Evolutionary conservation across 2,113 vertebrate species (phyloP).

Genomic region (Tychaedon coryphoeus): DNA sequence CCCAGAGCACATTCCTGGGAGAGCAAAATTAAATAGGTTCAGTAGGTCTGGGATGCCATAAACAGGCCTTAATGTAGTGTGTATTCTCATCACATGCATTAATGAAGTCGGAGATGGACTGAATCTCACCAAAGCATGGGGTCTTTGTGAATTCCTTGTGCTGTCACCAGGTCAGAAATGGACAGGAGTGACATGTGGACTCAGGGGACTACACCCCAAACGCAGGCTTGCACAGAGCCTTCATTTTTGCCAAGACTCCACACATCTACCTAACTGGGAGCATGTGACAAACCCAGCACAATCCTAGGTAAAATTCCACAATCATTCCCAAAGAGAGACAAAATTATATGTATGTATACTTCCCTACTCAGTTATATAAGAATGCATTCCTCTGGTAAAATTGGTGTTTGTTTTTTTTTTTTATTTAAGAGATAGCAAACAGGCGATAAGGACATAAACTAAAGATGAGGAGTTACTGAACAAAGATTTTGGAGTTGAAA

Average conservation of each 20-base stretch:
- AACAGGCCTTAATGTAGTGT: conserved; percentile 23
- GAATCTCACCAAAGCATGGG: background rate
- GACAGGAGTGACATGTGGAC: background rate
- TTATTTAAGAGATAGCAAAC: background rate
- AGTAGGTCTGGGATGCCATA: background rate
- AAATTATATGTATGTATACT: background rate
- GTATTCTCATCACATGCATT: background rate
- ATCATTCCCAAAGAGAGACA: background rate
- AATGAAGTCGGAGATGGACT: conserved; percentile 1
- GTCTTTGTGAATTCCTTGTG: background rate
- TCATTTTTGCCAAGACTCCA: background rate
- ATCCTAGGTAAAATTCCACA: background rate
- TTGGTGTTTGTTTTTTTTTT: background rate
- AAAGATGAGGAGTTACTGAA: background rate
- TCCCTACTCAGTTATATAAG: background rate
- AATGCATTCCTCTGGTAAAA: background rate
- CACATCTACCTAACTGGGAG: background rate
- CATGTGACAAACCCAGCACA: accelerated
- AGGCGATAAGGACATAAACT: background rate
- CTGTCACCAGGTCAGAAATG: background rate
- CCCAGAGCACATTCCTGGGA: background rate
- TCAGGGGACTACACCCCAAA: background rate
- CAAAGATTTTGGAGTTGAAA: background rate
- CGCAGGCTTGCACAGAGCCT: background rate
- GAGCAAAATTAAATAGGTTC: conserved; percentile 41